Evolutionary conservation across 1,140 invertebrate species (phyloP).

Genomic region (Scaptomyza pallida): DNA sequence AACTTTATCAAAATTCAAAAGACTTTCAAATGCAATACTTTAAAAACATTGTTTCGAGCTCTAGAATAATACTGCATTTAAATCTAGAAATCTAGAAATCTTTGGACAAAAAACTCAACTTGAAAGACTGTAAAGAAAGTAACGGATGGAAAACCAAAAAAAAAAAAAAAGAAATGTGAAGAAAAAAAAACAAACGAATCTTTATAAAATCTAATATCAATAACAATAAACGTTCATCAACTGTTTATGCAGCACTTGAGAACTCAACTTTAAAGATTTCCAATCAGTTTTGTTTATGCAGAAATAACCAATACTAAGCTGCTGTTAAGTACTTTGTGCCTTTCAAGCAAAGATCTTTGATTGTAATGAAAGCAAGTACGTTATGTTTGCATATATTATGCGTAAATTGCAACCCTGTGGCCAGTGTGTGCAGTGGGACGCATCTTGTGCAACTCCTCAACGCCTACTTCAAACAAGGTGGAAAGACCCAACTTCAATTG

Average conservation of each 20-base stretch:
- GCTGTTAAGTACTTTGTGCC: background rate
- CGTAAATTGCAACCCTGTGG: slow-evolving; percentile 34
- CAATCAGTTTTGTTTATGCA: background rate
- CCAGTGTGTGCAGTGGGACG: slow-evolving; percentile 5
- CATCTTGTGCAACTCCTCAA: slow-evolving; percentile 29
- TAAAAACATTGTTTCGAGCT: too few species aligned
- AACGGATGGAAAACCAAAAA: too few species aligned
- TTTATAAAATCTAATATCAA: background rate
- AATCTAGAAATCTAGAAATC: too few species aligned
- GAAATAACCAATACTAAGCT: slow-evolving; percentile 1
- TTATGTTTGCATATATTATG: background rate
- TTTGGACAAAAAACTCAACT: too few species aligned
- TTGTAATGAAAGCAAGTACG: background rate
- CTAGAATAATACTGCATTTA: too few species aligned
- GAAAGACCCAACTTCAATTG: slow-evolving; percentile 27
- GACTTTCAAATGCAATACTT: background rate
- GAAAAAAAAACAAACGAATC: background rate
- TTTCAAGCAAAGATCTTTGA: background rate
- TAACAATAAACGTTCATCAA: background rate
- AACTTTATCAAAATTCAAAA: too few species aligned
- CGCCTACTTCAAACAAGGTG: slow-evolving; percentile 27
- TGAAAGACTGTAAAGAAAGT: too few species aligned
- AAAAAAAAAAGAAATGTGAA: too few species aligned
- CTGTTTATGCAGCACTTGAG: background rate
- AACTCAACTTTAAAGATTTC: background rate